Evolutionary conservation across 2,113 vertebrate genomes (phyloP), one percentile per base, ranked within the genome.

Genomic region (Apodemus speciosus): DNA sequence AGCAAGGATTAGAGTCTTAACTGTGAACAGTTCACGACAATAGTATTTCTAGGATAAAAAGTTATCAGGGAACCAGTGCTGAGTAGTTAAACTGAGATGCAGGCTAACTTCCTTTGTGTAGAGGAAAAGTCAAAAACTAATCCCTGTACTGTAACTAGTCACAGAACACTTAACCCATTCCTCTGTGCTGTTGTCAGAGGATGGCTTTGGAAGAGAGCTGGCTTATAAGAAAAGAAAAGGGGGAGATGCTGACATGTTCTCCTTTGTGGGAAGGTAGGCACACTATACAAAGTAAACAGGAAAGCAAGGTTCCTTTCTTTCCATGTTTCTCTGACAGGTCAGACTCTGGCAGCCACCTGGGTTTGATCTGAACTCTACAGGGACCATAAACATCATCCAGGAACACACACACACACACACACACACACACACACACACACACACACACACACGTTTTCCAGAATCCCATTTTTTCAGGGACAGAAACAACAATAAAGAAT

Each of bases 401-500:
- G 89, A 94, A 66, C 9, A 30, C 62, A 64, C 62, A 64, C 25
- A 30, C 62, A 30, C 27, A 64, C 27, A 64, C 62, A 64, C 10
- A 64, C 30, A 66, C 64, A 64, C 62, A 64, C 62, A 64, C 62
- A 66, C 58, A 16, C 53, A 53, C 58, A 60, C 58, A 58, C 6
- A 60, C 58, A 60, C 58, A 25, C 58, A 60, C 23, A 60, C 25
- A 51, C 43, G n/a, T 77, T 93, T 97, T 95, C 80, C 81, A 89
- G 80, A 62, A 68, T 58, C 56, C 79, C 95, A 81, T 72, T 89
- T 97, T 93, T 97, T 95, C 94, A 40, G 89, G 38, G 66, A 71
- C 43, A 96, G 83, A 96, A 95, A 91, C n/a, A 97, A 92, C 84
- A 93, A 93, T 85, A 97, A 94, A 80, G 90, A 21, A 91, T 91